phyloP scores from a whole-genome alignment of 2,888 invertebrate species.

The Neocrepidodera transversa region DNA sequence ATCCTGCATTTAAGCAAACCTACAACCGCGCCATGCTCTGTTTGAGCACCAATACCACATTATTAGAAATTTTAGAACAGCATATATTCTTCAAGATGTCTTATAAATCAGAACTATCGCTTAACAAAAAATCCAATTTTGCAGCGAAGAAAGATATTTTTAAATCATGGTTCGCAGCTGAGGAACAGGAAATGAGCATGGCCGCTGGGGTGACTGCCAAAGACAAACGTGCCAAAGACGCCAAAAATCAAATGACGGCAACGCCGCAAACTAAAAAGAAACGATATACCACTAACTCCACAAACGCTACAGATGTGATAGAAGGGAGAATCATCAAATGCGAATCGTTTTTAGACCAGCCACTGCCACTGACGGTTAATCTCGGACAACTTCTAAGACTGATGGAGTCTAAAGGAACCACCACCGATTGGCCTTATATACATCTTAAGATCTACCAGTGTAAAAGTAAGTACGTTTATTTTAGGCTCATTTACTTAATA shows the following conservation, averaged over 20 bases:
- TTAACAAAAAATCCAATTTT: conserved; percentile 38
- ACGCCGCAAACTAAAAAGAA: conserved; percentile 58
- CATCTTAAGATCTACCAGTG: conserved; percentile 58
- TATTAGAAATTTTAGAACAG: conserved; percentile 76
- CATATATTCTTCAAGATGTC: conserved; percentile 60
- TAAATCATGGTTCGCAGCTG: conserved; percentile 59
- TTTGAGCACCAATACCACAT: conserved; percentile 78
- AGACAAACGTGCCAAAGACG: conserved; percentile 87
- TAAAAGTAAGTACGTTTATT: conserved; percentile 52
- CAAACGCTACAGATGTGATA: conserved; percentile 46
- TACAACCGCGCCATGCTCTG: conserved; percentile 75
- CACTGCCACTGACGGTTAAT: conserved; percentile 55
- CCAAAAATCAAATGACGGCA: conserved; percentile 68
- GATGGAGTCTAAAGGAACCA: conserved; percentile 53
- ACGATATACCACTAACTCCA: conserved; percentile 39
- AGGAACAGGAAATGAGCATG: conserved; percentile 68
- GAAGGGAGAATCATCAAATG: conserved; percentile 57
- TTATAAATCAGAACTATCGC: conserved; percentile 45
- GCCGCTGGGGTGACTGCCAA: conserved; percentile 88
- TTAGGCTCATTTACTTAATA: no score
- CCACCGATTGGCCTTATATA: conserved; percentile 58
- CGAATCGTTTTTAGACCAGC: conserved; percentile 53
- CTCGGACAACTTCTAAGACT: conserved; percentile 57
- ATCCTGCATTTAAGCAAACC: conserved; percentile 77
- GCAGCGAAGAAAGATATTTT: conserved; percentile 47